Evolutionary conservation across 1,140 invertebrate genomes (phyloP).

Genomic region (Drosophila persimilis): DNA sequence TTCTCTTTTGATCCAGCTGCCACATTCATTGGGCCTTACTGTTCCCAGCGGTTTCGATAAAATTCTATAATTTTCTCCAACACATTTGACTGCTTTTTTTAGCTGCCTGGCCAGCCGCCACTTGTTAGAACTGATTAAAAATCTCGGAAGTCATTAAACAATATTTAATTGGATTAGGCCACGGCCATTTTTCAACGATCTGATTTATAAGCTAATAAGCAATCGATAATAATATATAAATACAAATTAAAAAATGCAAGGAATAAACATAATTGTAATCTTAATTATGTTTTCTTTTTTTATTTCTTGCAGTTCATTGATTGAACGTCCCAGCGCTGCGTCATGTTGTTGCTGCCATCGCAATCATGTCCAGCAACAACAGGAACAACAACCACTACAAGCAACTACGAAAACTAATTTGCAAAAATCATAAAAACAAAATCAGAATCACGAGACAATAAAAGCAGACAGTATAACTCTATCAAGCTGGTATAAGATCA

Average conservation of each 20-base stretch:
- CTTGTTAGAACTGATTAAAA: too few relatives aligned
- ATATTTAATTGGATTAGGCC: background rate
- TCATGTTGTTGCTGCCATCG: slow-evolving; percentile 64
- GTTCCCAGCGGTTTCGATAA: too few relatives aligned
- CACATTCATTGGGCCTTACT: too few relatives aligned
- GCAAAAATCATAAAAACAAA: slow-evolving; percentile 46
- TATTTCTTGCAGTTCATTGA: slow-evolving; percentile 31
- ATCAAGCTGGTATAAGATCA: slow-evolving; percentile 31
- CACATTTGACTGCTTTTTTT: too few relatives aligned
- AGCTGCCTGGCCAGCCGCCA: too few relatives aligned
- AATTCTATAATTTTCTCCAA: too few relatives aligned
- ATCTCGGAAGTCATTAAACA: background rate
- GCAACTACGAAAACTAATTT: slow-evolving; percentile 46
- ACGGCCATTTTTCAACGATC: background rate
- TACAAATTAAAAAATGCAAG: background rate
- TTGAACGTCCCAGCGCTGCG: slow-evolving; percentile 41
- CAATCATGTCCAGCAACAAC: slow-evolving; percentile 47
- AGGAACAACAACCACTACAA: slow-evolving; percentile 18
- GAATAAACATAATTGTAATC: background rate
- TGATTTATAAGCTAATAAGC: background rate
- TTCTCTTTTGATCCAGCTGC: slow-evolving; percentile 11
- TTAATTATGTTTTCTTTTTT: background rate
- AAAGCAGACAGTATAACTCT: slow-evolving; percentile 13
- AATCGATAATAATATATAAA: background rate
- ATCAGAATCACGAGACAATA: slow-evolving; percentile 14